A percentile compares a stretch with the other conserved stretches of the same genome.
These are phyloP conservation scores for Alligator mississippiensis DNA, from an alignment of 2,113 vertebrate genomes.

Conservation along the genomic window DNA sequence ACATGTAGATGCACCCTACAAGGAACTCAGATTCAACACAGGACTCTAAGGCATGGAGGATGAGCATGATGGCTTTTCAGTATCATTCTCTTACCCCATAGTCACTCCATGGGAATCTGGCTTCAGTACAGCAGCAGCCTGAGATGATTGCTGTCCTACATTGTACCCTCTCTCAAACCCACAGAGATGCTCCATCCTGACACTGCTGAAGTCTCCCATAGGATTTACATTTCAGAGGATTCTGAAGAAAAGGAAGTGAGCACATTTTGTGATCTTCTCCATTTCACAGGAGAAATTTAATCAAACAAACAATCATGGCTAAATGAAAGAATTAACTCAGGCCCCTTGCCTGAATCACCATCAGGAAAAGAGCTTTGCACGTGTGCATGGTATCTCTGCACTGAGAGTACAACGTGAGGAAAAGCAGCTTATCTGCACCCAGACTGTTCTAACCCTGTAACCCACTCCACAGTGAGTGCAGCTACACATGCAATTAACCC, in stretches of 20 bases:
- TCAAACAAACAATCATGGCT: not conserved
- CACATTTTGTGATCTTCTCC: not conserved
- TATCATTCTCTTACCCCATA: not conserved
- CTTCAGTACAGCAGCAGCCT: not conserved
- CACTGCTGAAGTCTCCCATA: not conserved
- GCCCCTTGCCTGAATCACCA: not conserved
- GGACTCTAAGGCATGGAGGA: not conserved
- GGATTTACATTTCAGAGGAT: not conserved
- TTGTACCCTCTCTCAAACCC: not conserved
- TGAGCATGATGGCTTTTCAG: not conserved
- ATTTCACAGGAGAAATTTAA: not conserved
- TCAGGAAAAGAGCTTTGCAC: not conserved
- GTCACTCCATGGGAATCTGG: not conserved
- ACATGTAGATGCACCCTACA: not conserved
- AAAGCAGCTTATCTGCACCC: not conserved
- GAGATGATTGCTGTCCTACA: not conserved
- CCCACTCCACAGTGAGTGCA: rapidly evolving
- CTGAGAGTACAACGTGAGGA: too few species aligned
- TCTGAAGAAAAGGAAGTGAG: not conserved
- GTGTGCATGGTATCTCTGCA: too few species aligned
- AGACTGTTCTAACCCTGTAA: not conserved
- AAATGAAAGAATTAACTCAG: not conserved
- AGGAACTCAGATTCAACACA: not conserved
- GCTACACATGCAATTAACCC: too few species aligned
- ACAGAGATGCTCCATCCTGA: not conserved